Base-by-base conservation (phyloP, 30 jellyfish, hydroid and myxozoan genomes). In the Hydractinia symbiolongicarpus region DNA sequence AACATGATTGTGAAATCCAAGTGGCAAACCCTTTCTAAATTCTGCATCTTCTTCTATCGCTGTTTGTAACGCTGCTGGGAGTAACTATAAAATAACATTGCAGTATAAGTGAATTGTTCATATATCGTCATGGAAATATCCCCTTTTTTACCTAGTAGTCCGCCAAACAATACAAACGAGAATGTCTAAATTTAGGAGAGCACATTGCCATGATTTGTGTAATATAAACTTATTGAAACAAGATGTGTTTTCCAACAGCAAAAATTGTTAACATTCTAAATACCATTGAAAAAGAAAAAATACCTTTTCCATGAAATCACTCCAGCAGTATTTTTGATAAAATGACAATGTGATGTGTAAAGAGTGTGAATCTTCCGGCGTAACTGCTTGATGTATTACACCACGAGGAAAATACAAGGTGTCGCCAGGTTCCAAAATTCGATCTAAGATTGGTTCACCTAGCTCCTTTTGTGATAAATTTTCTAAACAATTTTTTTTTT, bases 391-490 rank as follows among this genome's bases (percentile, higher is more conserved):
- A 75, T 90, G 97, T 61, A 90, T 90, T 17, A 75, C 78, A 4
- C 97, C 97, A 54, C 97, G 93, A 21, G 97, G 97, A 73, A 90
- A 90, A 78, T 90, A 90, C 76, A 90, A 61, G 53, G 86, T 72
- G 67, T 90, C 97, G 17, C 97, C 97, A 0, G 97, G 90, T 67
- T 90, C 97, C 6, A 90, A 81, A 30, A 86, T 86, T 44, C 85
- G 76, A 77, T 90, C 96, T 60, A 90, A 49, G 21, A 90, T 86
- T 5, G 97, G 96, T 70, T 86, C 95, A 50, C 95, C 97, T 11
- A 90, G 66, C 20, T 82, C 90, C 15, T 85, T 86, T 86, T 86
- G 80, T 16, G 87, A 58, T 52, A 90, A 64, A 73, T 90, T 90
- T 40, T 56, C 97, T 90, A 79, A 8, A 82, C 74, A 40, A 58